A percentile compares a stretch with the other conserved stretches of the same genome.
These are phyloP conservation scores for Diglossa cyanea DNA, from an alignment of 2,797 vertebrate species.

Conservation along the genomic window DNA sequence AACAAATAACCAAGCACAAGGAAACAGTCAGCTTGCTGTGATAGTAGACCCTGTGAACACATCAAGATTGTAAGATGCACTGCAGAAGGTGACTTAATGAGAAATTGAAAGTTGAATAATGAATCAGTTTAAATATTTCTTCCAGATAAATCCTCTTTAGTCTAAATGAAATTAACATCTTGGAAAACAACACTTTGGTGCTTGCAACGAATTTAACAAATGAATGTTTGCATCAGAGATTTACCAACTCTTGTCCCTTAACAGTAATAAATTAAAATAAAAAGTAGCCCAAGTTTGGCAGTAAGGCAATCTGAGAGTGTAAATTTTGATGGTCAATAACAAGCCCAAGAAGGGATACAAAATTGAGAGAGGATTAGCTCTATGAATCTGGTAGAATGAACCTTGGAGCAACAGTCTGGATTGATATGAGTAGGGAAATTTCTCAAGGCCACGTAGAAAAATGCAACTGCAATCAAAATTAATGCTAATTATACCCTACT, in stretches of 20 bases:
- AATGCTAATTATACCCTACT: background rate
- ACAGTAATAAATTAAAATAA: background rate
- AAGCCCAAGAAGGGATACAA: background rate
- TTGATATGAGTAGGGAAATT: background rate
- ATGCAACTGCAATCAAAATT: background rate
- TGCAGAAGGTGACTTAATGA: background rate
- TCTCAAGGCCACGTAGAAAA: background rate
- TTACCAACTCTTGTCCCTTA: background rate
- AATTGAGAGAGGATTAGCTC: background rate
- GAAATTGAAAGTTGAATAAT: background rate
- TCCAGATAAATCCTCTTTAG: background rate
- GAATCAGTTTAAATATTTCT: background rate
- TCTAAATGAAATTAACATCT: background rate
- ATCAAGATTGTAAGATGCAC: background rate
- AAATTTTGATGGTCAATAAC: background rate
- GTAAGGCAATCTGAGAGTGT: background rate
- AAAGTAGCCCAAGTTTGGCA: background rate
- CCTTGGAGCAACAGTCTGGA: background rate
- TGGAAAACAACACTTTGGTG: background rate
- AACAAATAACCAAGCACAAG: background rate
- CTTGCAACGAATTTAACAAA: background rate
- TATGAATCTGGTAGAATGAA: background rate
- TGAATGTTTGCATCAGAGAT: background rate
- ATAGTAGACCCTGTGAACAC: background rate
- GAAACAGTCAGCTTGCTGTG: background rate